Conservation (phyloP, 2,113 vertebrate species). For the Cyprinus carpio region DNA sequence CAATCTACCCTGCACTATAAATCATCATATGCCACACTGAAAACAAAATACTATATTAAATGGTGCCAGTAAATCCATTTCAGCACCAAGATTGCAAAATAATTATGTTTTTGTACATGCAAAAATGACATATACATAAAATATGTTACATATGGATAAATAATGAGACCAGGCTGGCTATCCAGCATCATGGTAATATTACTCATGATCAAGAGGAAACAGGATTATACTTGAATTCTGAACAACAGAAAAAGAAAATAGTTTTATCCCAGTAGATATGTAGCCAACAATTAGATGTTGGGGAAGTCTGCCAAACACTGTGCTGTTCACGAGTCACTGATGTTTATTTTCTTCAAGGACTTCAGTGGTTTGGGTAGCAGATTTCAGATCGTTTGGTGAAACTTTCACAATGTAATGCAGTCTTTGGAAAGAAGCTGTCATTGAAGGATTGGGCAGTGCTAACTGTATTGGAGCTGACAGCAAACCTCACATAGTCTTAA, state of each 20-base stretch:
- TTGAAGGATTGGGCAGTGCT: background rate
- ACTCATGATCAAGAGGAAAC: background rate
- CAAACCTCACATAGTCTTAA: background rate
- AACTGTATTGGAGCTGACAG: background rate
- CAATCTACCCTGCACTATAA: background rate
- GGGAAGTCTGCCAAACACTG: constrained; percentile 6
- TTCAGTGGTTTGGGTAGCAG: background rate
- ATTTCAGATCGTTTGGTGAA: background rate
- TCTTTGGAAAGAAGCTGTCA: constrained; percentile 6
- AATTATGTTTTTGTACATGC: no score
- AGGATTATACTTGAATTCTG: no score
- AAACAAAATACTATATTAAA: constrained; percentile 4
- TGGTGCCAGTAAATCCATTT: background rate
- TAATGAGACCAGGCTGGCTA: background rate
- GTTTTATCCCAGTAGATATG: background rate
- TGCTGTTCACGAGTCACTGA: background rate
- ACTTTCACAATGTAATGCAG: background rate
- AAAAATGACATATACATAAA: no score
- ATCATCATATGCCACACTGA: background rate
- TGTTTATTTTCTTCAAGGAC: background rate
- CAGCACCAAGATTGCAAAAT: background rate
- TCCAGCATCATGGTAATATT: background rate
- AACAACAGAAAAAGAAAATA: background rate
- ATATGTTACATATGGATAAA: no score
- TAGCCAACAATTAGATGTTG: background rate